Conservation (phyloP, 2,113 vertebrate genomes). For the Scartelaos histophorus region DNA sequence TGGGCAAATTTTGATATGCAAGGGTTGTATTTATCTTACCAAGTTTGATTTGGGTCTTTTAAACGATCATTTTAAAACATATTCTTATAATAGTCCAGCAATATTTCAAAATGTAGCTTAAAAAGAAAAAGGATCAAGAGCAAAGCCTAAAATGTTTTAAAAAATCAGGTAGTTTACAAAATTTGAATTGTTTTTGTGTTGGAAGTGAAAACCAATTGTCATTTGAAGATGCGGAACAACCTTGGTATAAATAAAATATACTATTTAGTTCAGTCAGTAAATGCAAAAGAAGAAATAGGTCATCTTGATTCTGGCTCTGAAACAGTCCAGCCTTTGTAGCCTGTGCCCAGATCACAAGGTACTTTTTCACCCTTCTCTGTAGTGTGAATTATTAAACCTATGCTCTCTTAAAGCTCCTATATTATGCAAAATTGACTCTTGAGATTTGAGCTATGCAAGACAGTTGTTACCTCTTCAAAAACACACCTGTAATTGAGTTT, state of each 20-base stretch:
- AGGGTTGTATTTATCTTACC: background rate
- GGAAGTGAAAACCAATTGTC: background rate
- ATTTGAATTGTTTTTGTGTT: background rate
- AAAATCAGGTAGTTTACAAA: background rate
- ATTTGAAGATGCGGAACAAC: background rate
- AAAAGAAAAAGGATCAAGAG: too few species aligned
- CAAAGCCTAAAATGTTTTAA: background rate
- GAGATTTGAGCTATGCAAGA: too few species aligned
- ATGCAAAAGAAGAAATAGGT: background rate
- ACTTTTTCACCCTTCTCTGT: conserved; percentile 19
- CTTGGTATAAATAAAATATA: too few species aligned
- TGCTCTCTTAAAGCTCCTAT: background rate
- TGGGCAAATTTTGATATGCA: background rate
- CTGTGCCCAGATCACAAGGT: background rate
- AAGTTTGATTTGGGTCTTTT: background rate
- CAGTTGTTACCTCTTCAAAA: background rate
- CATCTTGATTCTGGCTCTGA: background rate
- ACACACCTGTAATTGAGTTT: too few species aligned
- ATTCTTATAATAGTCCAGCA: too few species aligned
- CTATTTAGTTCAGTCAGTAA: too few species aligned
- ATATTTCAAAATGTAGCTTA: too few species aligned
- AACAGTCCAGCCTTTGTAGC: background rate
- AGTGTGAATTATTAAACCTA: conserved; percentile 1
- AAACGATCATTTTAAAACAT: background rate
- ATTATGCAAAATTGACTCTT: too few species aligned